Percentiles rank a stretch among this genome's conserved stretches.
These are phyloP conservation scores for Sylvia atricapilla DNA, from an alignment of 2,113 vertebrate species.

Conservation along the genomic window DNA sequence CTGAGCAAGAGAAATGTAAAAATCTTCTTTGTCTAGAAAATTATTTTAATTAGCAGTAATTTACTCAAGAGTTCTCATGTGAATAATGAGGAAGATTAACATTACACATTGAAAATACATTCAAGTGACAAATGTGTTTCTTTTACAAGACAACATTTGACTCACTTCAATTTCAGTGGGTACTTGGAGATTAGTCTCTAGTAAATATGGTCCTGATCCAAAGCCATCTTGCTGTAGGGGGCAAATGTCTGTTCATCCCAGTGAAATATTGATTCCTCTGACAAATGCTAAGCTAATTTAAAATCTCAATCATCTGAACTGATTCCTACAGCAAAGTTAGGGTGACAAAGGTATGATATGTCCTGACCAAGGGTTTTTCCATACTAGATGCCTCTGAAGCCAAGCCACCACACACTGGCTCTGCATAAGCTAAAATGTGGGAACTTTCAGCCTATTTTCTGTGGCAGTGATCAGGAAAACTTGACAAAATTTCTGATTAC, in stretches of 20 bases:
- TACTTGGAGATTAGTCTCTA: background rate
- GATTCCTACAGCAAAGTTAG: background rate
- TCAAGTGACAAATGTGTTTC: background rate
- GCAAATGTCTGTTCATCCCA: background rate
- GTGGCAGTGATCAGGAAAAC: background rate
- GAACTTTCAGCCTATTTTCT: background rate
- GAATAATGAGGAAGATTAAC: background rate
- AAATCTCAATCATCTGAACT: background rate
- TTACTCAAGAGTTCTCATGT: background rate
- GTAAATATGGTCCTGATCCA: background rate
- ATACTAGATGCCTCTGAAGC: background rate
- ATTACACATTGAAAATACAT: background rate
- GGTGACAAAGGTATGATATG: background rate
- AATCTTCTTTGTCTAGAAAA: constrained; percentile 1
- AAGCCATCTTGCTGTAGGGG: background rate
- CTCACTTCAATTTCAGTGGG: background rate
- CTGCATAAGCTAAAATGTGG: background rate
- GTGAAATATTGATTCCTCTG: background rate
- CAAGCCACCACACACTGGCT: background rate
- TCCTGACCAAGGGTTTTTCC: background rate
- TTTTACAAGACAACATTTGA: background rate
- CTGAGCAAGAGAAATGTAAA: background rate
- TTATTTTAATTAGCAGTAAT: constrained; percentile 10
- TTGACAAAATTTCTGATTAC: background rate
- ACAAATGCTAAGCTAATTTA: background rate